Evolutionary conservation across 2,888 invertebrate species (phyloP).

Genomic region (Noctua fimbriata): DNA sequence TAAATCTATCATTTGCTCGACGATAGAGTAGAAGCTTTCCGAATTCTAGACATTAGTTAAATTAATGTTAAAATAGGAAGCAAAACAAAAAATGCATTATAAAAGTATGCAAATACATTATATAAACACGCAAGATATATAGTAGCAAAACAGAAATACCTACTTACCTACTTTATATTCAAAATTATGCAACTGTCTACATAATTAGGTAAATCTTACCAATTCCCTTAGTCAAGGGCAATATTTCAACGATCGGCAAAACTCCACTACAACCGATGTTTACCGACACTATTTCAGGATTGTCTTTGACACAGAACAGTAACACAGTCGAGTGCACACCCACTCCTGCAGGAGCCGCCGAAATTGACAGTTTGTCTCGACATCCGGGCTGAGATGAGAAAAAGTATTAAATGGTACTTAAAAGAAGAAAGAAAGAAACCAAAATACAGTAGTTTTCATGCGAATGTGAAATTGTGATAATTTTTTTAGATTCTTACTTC

Average conservation of each 20-base stretch:
- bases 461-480: too few relatives aligned
- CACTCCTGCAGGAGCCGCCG: conserved; percentile 83
- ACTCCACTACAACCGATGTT: conserved; percentile 88
- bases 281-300: conserved; percentile 89
- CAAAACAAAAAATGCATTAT: not conserved
- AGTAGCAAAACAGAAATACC: not conserved
- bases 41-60: conserved; percentile 80
- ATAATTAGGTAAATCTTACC: conserved; percentile 72
- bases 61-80: not conserved
- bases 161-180: not conserved
- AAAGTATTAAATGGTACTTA: not conserved
- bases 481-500: conserved; percentile 72
- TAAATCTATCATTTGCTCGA: conserved; percentile 86
- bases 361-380: conserved; percentile 79
- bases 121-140: not conserved
- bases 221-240: conserved; percentile 82
- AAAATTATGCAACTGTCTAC: not conserved
- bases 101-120: not conserved
- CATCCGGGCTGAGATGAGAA: conserved; percentile 79
- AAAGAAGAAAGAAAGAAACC: not conserved
- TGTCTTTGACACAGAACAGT: conserved; percentile 89
- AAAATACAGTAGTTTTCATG: not conserved
- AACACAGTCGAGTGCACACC: conserved; percentile 78
- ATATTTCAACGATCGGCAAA: conserved; percentile 87
- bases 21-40: conserved; percentile 89